phyloP scores from a whole-genome alignment of 1,140 invertebrate species.

The Amyelois transitella region DNA sequence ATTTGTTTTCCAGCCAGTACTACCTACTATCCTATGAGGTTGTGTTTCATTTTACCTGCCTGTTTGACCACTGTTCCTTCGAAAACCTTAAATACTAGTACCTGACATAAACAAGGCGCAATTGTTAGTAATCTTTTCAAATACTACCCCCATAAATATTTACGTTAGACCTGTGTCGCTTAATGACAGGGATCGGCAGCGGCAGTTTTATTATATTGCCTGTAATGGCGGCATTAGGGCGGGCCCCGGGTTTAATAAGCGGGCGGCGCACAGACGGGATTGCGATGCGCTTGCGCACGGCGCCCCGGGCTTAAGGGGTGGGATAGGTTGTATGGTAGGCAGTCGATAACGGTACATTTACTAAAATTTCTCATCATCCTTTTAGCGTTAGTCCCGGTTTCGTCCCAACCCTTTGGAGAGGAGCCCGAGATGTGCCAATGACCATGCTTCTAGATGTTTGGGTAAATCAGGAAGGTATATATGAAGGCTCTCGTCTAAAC shows the following conservation, averaged over 20 bases:
- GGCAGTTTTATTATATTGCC: constrained; percentile 60
- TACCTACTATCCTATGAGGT: no score
- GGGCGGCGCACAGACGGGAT: constrained; percentile 50
- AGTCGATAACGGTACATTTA: not conserved
- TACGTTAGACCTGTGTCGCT: constrained; percentile 4
- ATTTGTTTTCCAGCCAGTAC: no score
- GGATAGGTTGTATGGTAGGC: not conserved
- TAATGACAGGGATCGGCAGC: not conserved
- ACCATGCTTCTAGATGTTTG: no score
- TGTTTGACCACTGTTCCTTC: no score
- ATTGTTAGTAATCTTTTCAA: not conserved
- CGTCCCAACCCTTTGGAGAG: no score
- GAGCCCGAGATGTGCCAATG: no score
- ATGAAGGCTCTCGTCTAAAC: no score
- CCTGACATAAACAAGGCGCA: not conserved
- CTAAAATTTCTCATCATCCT: not conserved
- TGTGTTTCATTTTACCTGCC: no score
- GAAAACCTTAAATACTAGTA: no score
- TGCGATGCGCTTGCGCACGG: constrained; percentile 49
- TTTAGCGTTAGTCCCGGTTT: no score
- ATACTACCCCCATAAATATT: constrained; percentile 3
- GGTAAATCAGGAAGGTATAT: no score
- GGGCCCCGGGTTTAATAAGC: constrained; percentile 67
- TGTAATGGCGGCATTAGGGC: constrained; percentile 66
- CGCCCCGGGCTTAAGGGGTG: constrained; percentile 30